These are phyloP conservation scores for Hylyphantes graminicola DNA, from an alignment of 1,140 invertebrate species.

Conservation along the genomic window DNA sequence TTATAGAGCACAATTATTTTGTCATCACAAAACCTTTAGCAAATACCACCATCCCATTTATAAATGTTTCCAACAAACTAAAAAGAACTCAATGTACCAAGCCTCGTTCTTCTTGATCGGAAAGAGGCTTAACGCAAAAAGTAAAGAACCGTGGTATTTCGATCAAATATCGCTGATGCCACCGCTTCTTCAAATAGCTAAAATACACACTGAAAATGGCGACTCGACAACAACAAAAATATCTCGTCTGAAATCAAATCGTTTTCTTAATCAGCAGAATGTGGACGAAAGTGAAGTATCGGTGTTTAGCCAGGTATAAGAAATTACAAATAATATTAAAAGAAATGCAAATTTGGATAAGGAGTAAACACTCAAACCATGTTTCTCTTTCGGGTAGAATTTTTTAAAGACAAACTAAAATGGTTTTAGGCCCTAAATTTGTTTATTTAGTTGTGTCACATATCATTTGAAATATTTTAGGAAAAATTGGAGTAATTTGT, in stretches of 20 bases:
- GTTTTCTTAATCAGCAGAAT: slow-evolving; percentile 11
- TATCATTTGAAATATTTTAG: too few species aligned
- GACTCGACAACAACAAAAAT: neutral
- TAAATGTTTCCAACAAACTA: neutral
- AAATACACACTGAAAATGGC: neutral
- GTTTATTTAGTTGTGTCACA: too few species aligned
- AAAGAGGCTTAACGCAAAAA: neutral
- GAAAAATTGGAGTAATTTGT: too few species aligned
- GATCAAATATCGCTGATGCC: slow-evolving; percentile 11
- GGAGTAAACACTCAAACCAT: too few species aligned
- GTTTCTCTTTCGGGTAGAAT: too few species aligned
- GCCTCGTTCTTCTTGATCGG: neutral
- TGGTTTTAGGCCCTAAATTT: too few species aligned
- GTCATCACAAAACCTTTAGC: too few species aligned
- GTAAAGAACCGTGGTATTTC: slow-evolving; percentile 1
- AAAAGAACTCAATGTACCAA: neutral
- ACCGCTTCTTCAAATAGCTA: neutral
- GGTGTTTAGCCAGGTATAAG: neutral
- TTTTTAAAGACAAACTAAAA: too few species aligned
- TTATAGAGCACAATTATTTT: too few species aligned
- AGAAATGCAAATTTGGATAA: too few species aligned
- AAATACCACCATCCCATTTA: too few species aligned
- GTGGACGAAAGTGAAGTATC: neutral
- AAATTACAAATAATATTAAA: too few species aligned
- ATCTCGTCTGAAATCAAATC: neutral